Evolutionary conservation across 2,113 vertebrate genomes (phyloP).

Genomic region (Neoarius graeffei): DNA sequence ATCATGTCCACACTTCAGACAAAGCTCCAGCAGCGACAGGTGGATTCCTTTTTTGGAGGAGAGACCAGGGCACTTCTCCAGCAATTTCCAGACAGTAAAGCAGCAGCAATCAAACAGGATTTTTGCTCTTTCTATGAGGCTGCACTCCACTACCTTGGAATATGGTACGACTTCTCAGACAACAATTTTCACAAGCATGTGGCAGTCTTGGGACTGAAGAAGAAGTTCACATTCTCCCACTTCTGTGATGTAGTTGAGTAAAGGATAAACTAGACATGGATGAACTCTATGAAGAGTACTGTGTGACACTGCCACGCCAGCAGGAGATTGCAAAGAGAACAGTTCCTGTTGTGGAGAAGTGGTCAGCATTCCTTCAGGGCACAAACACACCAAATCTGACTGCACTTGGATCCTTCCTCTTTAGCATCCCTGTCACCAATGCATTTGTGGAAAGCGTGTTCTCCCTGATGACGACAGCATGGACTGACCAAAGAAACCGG

Average conservation of each 20-base stretch:
- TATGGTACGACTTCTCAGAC: slow-evolving; percentile 47
- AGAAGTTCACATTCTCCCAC: slow-evolving; percentile 38
- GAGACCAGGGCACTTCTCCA: slow-evolving; percentile 31
- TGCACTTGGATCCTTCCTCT: slow-evolving; percentile 45
- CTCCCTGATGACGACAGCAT: not conserved
- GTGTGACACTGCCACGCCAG: slow-evolving; percentile 21
- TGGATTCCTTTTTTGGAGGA: slow-evolving; percentile 41
- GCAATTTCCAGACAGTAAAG: slow-evolving; percentile 28
- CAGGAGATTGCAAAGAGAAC: slow-evolving; percentile 42
- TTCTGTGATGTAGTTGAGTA: slow-evolving; percentile 48
- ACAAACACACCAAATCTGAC: slow-evolving; percentile 49
- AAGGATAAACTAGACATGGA: slow-evolving; percentile 50
- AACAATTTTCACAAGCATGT: slow-evolving; percentile 32
- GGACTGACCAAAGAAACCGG: not conserved
- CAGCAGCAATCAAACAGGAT: slow-evolving; percentile 43
- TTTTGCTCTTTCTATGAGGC: not conserved
- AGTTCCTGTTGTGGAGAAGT: slow-evolving; percentile 51
- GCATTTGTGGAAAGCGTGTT: not conserved
- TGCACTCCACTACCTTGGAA: slow-evolving; percentile 49
- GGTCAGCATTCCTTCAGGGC: slow-evolving; percentile 41
- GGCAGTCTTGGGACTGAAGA: slow-evolving; percentile 47
- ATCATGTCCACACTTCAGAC: slow-evolving; percentile 24
- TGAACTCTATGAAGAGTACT: slow-evolving; percentile 43
- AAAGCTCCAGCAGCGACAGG: slow-evolving; percentile 3
- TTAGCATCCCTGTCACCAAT: slow-evolving; percentile 47